These are phyloP conservation scores for Armadillidium nasatum DNA, from an alignment of 1,140 invertebrate species.

Conservation along the genomic window DNA sequence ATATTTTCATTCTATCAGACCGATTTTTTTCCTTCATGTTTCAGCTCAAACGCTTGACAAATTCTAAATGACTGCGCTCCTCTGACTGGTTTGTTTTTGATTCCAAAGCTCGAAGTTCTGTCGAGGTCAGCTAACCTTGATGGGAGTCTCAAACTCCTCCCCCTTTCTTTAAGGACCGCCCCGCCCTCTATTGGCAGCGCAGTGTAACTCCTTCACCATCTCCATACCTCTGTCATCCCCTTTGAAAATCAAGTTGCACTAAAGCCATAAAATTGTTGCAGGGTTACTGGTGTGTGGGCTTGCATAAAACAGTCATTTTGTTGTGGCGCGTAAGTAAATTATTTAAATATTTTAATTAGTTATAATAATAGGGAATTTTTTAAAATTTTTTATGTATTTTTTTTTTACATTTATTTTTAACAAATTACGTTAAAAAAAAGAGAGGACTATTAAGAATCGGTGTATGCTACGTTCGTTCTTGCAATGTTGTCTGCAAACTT, in stretches of 20 bases:
- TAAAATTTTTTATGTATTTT: not conserved
- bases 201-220: not conserved
- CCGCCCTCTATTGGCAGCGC: not conserved
- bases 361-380: not conserved
- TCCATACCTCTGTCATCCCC: conserved; percentile 8
- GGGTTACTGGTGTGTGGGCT: conserved; percentile 3
- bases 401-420: no score
- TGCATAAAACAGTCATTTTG: not conserved
- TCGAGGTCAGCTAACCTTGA: conserved; percentile 2
- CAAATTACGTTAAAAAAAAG: no score
- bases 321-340: conserved; percentile 6
- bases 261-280: conserved; percentile 8
- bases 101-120: not conserved
- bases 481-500: conserved; percentile 7
- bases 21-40: no score
- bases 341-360: not conserved
- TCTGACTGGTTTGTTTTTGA: not conserved
- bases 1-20: no score
- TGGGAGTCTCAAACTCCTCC: not conserved
- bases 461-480: not conserved
- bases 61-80: no score
- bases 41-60: no score
- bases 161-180: conserved; percentile 6
- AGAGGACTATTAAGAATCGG: no score
- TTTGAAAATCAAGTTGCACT: conserved; percentile 8